phyloP scores from a whole-genome alignment of 2,113 vertebrate species.

The Motacilla tschutschensis region DNA sequence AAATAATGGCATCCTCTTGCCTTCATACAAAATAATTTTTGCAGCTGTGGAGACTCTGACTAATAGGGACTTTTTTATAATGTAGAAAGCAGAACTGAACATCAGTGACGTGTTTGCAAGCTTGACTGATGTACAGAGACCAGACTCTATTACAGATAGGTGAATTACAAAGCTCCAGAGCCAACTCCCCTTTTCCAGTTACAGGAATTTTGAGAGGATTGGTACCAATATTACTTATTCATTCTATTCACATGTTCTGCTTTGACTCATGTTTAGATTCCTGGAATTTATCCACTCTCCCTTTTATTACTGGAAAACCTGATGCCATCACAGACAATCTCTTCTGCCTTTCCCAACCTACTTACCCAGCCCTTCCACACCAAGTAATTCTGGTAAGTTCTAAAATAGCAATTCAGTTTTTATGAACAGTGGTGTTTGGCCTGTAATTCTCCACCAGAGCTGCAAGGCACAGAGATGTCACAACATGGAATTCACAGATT shows the following conservation, averaged over 20 bases:
- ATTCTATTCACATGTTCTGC: neutral
- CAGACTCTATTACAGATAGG: neutral
- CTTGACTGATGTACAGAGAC: neutral
- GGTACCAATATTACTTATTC: neutral
- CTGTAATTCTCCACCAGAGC: neutral
- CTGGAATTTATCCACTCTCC: neutral
- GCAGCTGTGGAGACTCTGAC: neutral
- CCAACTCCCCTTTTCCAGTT: neutral
- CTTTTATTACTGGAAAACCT: neutral
- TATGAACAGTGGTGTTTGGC: neutral
- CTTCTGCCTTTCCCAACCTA: neutral
- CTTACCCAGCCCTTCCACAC: neutral
- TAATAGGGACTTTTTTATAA: conserved; percentile 16
- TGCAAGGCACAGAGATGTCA: neutral
- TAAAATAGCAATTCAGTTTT: neutral
- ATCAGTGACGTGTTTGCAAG: neutral
- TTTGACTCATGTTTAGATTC: neutral
- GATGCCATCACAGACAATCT: neutral
- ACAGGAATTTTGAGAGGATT: neutral
- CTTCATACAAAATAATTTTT: conserved; percentile 17
- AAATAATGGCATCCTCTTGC: conserved; percentile 28
- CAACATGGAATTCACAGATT: conserved; percentile 17
- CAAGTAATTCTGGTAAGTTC: neutral
- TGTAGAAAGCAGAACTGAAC: conserved; percentile 6
- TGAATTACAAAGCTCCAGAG: neutral